phyloP scores from a whole-genome alignment of 2,113 vertebrate genomes.

The Burhinus oedicnemus region DNA sequence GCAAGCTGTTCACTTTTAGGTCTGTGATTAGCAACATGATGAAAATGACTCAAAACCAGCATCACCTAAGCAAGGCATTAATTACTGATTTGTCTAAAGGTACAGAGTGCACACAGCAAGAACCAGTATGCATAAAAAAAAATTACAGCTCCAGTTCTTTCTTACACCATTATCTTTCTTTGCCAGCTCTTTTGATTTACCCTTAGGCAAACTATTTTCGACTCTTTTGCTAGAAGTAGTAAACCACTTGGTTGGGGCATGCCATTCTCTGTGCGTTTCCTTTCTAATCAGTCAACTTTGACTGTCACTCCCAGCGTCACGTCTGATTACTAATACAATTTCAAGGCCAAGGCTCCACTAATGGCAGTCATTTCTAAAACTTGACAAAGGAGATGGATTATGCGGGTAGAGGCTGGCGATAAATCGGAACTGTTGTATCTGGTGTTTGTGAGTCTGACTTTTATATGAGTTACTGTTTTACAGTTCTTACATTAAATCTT shows the following conservation, averaged over 20 bases:
- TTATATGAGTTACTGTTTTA: not conserved
- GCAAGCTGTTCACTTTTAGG: not conserved
- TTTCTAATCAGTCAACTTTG: not conserved
- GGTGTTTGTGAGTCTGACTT: not conserved
- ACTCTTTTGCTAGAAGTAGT: not conserved
- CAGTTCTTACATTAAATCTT: conserved; percentile 25
- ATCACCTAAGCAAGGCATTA: not conserved
- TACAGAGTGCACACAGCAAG: not conserved
- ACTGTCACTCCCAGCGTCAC: not conserved
- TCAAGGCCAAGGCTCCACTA: conserved; percentile 8
- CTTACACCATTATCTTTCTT: not conserved
- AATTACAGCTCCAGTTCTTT: not conserved
- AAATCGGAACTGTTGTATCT: not conserved
- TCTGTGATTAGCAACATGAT: not conserved
- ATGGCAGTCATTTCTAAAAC: not conserved
- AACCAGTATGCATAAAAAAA: not conserved
- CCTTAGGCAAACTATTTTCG: not conserved
- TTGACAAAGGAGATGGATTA: not conserved
- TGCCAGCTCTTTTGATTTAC: not conserved
- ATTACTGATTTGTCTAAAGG: not conserved
- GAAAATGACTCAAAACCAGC: not conserved
- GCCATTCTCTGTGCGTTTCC: not conserved
- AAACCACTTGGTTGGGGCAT: not conserved
- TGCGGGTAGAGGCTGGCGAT: not conserved
- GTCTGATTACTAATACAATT: not conserved